phyloP scores from a whole-genome alignment of 2,888 invertebrate genomes.

The Zaprionus lineosus region DNA sequence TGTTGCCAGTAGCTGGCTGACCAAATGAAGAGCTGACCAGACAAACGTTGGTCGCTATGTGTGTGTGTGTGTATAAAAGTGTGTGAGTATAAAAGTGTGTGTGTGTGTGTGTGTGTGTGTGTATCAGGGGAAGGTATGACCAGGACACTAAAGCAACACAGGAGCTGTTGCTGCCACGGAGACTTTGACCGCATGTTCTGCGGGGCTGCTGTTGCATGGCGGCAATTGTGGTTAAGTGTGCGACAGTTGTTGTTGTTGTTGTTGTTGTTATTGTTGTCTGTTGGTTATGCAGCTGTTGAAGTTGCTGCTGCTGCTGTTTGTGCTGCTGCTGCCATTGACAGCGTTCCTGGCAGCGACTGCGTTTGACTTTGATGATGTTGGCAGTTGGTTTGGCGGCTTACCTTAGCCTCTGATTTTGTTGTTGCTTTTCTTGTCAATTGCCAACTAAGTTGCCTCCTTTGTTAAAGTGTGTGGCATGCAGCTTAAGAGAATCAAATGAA shows the following conservation, averaged over 20 bases:
- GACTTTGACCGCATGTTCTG: conserved; percentile 51
- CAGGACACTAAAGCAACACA: not conserved
- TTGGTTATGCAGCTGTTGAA: not conserved
- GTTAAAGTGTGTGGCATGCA: not conserved
- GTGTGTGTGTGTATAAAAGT: conserved; percentile 19
- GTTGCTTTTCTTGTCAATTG: conserved; percentile 28
- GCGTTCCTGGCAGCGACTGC: conserved; percentile 24
- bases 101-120: conserved; percentile 4
- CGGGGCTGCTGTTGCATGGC: conserved; percentile 41
- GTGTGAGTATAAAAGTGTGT: not conserved
- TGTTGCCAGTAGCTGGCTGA: conserved; percentile 62
- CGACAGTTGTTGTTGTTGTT: conserved; percentile 16
- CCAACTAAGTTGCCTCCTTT: conserved; percentile 17
- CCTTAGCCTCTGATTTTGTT: conserved; percentile 1
- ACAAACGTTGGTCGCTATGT: conserved; percentile 35
- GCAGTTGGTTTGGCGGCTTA: conserved; percentile 48
- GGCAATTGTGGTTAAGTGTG: conserved; percentile 53
- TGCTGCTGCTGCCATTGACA: conserved; percentile 2
- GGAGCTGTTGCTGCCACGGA: conserved; percentile 1
- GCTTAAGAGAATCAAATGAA: too few relatives aligned
- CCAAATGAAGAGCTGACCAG: conserved; percentile 71
- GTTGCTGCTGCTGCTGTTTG: conserved; percentile 24
- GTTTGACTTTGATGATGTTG: conserved; percentile 60
- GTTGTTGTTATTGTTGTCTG: conserved; percentile 14
- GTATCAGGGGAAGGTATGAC: not conserved